A percentile compares a stretch with the other conserved stretches of the same genome.
Conservation (phyloP, 2,113 vertebrate species). For the Struthidea cinerea region DNA sequence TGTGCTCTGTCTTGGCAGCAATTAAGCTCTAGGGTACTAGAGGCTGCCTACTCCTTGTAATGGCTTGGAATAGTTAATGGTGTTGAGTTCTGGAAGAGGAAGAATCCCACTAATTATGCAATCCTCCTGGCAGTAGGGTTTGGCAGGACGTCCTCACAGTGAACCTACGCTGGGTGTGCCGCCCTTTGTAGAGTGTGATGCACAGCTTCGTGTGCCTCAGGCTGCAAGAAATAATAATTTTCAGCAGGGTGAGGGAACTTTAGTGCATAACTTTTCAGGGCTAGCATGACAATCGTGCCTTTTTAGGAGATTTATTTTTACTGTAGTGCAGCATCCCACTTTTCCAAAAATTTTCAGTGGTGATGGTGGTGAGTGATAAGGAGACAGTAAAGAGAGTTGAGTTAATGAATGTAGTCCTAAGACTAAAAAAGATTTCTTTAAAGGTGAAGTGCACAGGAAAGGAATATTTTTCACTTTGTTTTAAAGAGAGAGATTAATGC, state of each 20-base stretch:
- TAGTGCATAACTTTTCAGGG: background rate
- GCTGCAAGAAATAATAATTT: conserved; percentile 16
- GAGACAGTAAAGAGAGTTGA: background rate
- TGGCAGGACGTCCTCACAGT: conserved; percentile 25
- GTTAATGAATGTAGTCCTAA: conserved; percentile 1
- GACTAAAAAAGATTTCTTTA: conserved; percentile 17
- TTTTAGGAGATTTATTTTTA: conserved; percentile 38
- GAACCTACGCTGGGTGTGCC: conserved; percentile 46
- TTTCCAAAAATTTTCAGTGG: conserved; percentile 28
- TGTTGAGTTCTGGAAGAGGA: conserved; percentile 6
- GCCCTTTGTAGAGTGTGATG: conserved; percentile 16
- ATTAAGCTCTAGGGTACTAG: background rate
- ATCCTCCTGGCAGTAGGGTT: conserved; percentile 17
- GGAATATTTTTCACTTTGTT: background rate
- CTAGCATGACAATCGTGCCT: background rate
- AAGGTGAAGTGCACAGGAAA: conserved; percentile 34
- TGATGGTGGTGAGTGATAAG: conserved; percentile 48
- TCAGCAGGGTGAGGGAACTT: conserved; percentile 13
- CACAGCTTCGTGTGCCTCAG: background rate
- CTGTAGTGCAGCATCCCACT: conserved; percentile 15
- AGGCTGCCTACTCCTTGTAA: background rate
- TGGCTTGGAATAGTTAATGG: conserved; percentile 11
- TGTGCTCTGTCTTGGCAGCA: background rate
- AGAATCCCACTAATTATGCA: conserved; percentile 52
- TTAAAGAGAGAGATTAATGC: conserved; percentile 17